Evolutionary conservation across 2,113 vertebrate species (phyloP).

Genomic region (Lutjanus erythropterus): DNA sequence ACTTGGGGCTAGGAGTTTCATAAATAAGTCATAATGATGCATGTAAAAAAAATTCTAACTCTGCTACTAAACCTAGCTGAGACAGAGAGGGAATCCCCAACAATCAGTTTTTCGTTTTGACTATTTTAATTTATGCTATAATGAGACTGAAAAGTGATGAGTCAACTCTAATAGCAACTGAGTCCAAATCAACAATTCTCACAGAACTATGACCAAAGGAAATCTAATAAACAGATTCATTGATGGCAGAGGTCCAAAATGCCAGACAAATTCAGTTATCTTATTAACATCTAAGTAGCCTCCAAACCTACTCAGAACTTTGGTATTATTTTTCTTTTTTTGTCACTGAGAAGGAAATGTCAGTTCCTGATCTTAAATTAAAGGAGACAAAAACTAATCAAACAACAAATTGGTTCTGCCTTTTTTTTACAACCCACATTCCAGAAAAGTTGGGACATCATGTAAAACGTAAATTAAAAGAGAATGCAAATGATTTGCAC

Average conservation of each 20-base stretch:
- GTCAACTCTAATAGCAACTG: not conserved
- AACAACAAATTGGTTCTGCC: not conserved
- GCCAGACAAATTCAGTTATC: not conserved
- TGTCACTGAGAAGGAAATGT: not conserved
- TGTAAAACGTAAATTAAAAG: too few relatives aligned
- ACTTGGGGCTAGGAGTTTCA: too few relatives aligned
- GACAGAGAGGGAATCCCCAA: not conserved
- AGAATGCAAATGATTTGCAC: too few relatives aligned
- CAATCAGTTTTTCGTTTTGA: not conserved
- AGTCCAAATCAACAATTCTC: not conserved
- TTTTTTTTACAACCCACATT: too few relatives aligned
- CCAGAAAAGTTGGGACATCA: too few relatives aligned
- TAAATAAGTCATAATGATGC: not conserved
- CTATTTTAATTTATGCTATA: not conserved
- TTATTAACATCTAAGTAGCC: not conserved
- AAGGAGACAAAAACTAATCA: not conserved
- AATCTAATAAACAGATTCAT: slow-evolving; percentile 7
- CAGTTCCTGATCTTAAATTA: not conserved
- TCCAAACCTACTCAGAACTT: not conserved
- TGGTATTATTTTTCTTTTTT: not conserved
- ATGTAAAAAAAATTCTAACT: not conserved
- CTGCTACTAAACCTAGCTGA: too few relatives aligned
- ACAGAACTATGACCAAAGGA: not conserved
- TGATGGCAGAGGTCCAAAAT: not conserved
- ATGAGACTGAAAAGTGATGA: not conserved